Base-by-base conservation (phyloP, 2,888 invertebrate species). In the Metacarcinus magister region DNA sequence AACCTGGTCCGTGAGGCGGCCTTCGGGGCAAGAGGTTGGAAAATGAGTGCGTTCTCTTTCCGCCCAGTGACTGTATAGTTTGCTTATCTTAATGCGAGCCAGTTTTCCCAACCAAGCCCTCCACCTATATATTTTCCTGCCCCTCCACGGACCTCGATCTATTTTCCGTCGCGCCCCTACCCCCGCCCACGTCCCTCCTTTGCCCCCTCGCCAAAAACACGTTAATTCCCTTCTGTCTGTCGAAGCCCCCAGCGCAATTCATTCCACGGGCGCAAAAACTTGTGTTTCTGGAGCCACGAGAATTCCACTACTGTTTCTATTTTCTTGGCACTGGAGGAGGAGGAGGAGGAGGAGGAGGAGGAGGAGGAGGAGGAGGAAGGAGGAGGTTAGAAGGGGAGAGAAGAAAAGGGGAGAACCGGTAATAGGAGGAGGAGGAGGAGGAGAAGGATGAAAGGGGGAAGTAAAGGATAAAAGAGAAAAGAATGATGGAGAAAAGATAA, bases 171-270 rank as follows among this genome's bases (percentile, higher is more conserved):
- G 23, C 60, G 39, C 93, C 67, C 67, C 32, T 67, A 10, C 39
- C 67, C 39, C 32, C 67, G 0, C 39, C 87, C 32, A 19, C 32
- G 87, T 4, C 87, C 87, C 87, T 75, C 87, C 87, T 87, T 87
- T 16, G 39, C 60, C 93, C 67, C 67, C 93, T 67, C 39, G 67
- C 93, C 93, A 93, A 93, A 93, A 93, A 93, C 93, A 93, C 93
- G 93, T 93, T 93, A 93, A 93, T 93, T 93, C 93, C 93, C 93
- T 93, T 93, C 93, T 93, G 93, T 93, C 93, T 67, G 93, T 93
- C 93, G 93, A 67, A 67, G 93, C 67, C 93, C 93, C 60, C 60
- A 67, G 93, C 93, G 93, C 93, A 93, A 93, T 93, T 93, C 93
- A 60, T 93, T 60, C 67, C 67, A 32, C 2, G 39, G 67, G 39